These are phyloP conservation scores for Xanthia icteritia DNA, from an alignment of 2,888 invertebrate species.

Conservation along the genomic window DNA sequence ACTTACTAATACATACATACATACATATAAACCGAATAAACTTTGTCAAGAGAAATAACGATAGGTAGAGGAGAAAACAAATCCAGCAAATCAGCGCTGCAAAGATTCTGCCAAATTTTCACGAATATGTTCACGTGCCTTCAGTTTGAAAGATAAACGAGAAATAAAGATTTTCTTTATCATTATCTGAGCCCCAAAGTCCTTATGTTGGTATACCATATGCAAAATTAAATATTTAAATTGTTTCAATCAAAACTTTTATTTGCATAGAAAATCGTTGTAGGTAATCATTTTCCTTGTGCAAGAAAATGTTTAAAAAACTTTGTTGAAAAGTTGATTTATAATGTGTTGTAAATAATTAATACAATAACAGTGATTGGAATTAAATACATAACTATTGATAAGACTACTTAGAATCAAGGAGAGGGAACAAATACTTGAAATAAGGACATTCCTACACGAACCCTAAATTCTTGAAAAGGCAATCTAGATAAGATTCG, in stretches of 20 bases:
- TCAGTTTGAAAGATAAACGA: no score
- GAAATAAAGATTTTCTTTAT: background rate
- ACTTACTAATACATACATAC: no score
- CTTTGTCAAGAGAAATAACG: no score
- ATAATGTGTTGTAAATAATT: background rate
- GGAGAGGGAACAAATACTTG: background rate
- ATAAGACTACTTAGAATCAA: slow-evolving; percentile 5
- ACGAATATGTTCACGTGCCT: no score
- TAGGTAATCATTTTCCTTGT: background rate
- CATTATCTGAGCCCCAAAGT: background rate
- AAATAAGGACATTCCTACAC: background rate
- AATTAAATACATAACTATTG: background rate
- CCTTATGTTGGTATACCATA: background rate
- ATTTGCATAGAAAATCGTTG: background rate
- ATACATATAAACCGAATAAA: no score
- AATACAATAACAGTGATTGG: background rate
- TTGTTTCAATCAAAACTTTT: slow-evolving; percentile 5
- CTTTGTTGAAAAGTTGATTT: background rate
- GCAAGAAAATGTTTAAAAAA: background rate
- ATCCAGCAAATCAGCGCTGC: no score
- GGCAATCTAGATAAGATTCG: background rate
- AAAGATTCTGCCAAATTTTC: no score
- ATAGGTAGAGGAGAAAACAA: no score
- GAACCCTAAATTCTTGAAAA: background rate
- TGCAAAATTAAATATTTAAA: background rate